Conservation (phyloP, 2,113 vertebrate species). For the Synodontis membranacea region DNA sequence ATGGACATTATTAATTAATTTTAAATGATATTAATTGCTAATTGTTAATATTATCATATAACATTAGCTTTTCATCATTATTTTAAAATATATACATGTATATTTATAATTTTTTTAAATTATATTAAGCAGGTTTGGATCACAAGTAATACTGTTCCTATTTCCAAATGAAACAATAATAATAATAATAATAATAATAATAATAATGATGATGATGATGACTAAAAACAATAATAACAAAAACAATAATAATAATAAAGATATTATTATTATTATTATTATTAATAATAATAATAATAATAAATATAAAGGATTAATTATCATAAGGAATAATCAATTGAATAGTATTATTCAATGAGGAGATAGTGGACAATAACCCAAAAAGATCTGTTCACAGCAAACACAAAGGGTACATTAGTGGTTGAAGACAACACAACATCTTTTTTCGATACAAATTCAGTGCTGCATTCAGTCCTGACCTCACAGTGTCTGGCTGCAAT, state of each 20-base stretch:
- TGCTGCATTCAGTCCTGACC: constrained; percentile 7
- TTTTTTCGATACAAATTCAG: background rate
- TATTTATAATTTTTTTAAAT: background rate
- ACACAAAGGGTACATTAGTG: background rate
- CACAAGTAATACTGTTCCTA: too few species aligned
- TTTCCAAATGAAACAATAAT: too few species aligned
- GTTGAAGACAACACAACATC: background rate
- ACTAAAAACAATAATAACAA: too few species aligned
- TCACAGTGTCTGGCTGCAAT: background rate
- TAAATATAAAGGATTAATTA: background rate
- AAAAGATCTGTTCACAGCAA: background rate
- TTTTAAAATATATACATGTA: too few species aligned
- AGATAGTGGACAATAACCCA: background rate
- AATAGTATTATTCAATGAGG: background rate
- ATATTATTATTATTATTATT: too few species aligned
- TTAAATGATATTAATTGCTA: background rate
- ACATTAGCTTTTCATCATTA: background rate
- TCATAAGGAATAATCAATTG: background rate
- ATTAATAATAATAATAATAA: background rate
- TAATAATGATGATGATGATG: too few species aligned
- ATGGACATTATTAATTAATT: background rate
- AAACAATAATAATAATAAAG: background rate
- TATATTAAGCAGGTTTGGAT: background rate
- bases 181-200: background rate
- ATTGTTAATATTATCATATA: background rate